phyloP scores from a whole-genome alignment of 35 echinoderm and acorn worm genomes.

The Nesometra sesokonis region DNA sequence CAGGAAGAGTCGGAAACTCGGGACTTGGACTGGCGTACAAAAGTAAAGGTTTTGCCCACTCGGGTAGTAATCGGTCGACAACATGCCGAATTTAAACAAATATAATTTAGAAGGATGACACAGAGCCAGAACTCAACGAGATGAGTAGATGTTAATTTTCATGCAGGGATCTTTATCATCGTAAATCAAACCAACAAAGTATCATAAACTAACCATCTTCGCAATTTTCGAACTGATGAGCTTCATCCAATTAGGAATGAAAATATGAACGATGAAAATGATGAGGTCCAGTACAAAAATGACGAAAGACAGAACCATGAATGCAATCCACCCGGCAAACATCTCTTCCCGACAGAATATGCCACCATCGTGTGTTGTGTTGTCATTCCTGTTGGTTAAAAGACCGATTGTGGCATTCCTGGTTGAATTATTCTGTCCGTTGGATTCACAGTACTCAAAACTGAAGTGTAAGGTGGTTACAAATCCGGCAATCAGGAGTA shows the following conservation, averaged over 20 bases:
- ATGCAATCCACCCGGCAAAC: neutral
- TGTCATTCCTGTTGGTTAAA: neutral
- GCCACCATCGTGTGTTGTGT: neutral
- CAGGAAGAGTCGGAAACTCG: no score
- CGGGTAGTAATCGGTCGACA: no score
- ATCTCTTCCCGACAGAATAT: neutral
- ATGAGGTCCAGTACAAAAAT: neutral
- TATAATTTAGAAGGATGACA: no score
- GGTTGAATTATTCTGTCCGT: neutral
- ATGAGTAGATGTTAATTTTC: no score
- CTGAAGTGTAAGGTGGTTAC: neutral
- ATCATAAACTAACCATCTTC: neutral
- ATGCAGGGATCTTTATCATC: no score
- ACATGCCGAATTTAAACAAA: no score
- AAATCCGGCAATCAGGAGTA: neutral
- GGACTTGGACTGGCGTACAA: no score
- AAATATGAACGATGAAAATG: neutral
- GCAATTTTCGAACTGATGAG: neutral
- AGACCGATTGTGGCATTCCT: neutral
- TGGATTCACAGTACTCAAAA: neutral
- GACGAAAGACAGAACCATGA: neutral
- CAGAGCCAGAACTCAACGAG: no score
- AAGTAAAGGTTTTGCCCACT: no score
- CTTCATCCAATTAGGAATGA: neutral
- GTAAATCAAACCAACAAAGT: no score